A percentile compares a stretch with the other conserved stretches of the same genome.
These are phyloP conservation scores for Dipodomys spectabilis DNA, from an alignment of 2,113 vertebrate genomes.

Conservation along the genomic window DNA sequence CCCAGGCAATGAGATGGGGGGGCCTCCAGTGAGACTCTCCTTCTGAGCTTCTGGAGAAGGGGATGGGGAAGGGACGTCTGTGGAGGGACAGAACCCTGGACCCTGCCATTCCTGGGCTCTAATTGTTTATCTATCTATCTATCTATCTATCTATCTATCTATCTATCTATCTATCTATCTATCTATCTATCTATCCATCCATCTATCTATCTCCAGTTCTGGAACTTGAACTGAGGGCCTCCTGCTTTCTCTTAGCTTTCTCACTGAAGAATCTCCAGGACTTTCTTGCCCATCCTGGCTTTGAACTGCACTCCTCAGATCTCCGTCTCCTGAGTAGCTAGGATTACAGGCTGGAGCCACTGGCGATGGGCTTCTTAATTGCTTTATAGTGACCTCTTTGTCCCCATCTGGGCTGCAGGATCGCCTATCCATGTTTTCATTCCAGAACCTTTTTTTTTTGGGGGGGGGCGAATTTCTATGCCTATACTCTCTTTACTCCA, in stretches of 20 bases:
- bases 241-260: background rate
- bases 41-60: background rate
- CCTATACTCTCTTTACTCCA: background rate
- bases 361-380: background rate
- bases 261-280: too few relatives aligned
- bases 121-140: background rate
- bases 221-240: background rate
- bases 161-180: too few relatives aligned
- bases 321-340: too few relatives aligned
- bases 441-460: too few relatives aligned
- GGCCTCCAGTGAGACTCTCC: background rate
- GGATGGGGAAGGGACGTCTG: background rate
- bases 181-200: background rate
- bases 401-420: background rate
- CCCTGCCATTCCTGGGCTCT: background rate
- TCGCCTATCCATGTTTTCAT: too few relatives aligned
- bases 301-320: too few relatives aligned
- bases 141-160: background rate
- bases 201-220: background rate
- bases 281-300: too few relatives aligned
- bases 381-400: background rate
- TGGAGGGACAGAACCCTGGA: background rate
- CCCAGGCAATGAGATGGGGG: background rate
- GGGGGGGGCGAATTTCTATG: too few relatives aligned
- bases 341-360: too few relatives aligned